phyloP scores from a whole-genome alignment of 2,797 vertebrate genomes.

The Pipistrellus kuhlii region DNA sequence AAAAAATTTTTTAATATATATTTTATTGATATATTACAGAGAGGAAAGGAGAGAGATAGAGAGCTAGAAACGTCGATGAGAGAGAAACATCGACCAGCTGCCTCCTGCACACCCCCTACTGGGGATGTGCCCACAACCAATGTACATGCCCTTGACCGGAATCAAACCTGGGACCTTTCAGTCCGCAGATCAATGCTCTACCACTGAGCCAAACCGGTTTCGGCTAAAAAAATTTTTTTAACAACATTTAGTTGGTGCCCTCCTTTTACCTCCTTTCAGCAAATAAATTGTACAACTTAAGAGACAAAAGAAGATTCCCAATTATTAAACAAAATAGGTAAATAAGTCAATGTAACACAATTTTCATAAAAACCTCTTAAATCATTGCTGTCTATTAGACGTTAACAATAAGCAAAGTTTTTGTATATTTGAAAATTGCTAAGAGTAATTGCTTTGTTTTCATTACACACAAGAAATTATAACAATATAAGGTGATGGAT shows the following conservation, averaged over 20 bases:
- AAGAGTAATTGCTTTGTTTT: neutral
- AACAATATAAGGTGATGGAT: neutral
- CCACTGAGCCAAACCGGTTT: no score
- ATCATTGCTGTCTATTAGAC: slow-evolving; percentile 77
- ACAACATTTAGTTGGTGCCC: neutral
- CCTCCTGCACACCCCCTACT: no score
- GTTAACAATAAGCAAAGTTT: slow-evolving; percentile 77
- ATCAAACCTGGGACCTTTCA: no score
- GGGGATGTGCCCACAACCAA: no score
- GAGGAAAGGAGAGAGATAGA: no score
- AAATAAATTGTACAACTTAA: slow-evolving; percentile 41
- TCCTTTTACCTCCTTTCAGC: neutral
- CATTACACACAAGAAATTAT: neutral
- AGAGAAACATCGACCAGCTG: no score
- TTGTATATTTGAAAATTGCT: neutral
- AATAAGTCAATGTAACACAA: slow-evolving; percentile 58
- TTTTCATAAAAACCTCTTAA: slow-evolving; percentile 81
- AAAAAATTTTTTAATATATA: no score
- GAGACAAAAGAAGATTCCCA: neutral
- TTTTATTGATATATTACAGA: no score
- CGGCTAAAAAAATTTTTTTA: neutral
- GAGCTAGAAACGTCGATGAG: no score
- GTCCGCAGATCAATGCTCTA: no score
- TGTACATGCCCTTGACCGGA: no score
- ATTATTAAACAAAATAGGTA: slow-evolving; percentile 62